Evolutionary conservation across 2,888 invertebrate genomes (phyloP).

Genomic region (Amphipoea lucens): DNA sequence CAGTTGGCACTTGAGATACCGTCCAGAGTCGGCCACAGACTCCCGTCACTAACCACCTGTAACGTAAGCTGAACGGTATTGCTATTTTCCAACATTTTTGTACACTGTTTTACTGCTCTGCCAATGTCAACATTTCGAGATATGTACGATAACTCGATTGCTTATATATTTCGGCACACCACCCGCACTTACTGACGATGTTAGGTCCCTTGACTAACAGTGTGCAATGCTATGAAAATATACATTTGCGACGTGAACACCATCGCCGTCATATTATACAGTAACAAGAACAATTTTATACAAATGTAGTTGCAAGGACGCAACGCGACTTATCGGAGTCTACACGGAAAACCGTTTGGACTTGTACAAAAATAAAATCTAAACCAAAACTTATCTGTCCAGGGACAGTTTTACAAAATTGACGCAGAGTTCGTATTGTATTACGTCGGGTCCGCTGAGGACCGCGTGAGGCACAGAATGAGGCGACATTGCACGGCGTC

Average conservation of each 20-base stretch:
- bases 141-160: slow-evolving; percentile 60
- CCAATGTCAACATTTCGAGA: slow-evolving; percentile 61
- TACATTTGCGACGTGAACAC: slow-evolving; percentile 59
- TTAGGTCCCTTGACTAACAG: slow-evolving; percentile 58
- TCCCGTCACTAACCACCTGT: slow-evolving; percentile 59
- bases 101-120: slow-evolving; percentile 64
- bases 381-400: slow-evolving; percentile 63
- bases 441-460: slow-evolving; percentile 57
- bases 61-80: slow-evolving; percentile 57
- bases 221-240: slow-evolving; percentile 56
- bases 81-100: slow-evolving; percentile 63
- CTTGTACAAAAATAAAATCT: slow-evolving; percentile 65
- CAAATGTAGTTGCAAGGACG: slow-evolving; percentile 59
- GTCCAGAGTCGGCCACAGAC: slow-evolving; percentile 48
- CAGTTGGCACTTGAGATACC: slow-evolving; percentile 35
- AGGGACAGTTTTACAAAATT: slow-evolving; percentile 63
- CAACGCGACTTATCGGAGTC: slow-evolving; percentile 64
- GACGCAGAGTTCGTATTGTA: slow-evolving; percentile 64
- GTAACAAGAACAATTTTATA: slow-evolving; percentile 63
- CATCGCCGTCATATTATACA: slow-evolving; percentile 60
- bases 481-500: slow-evolving; percentile 60
- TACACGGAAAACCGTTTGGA: slow-evolving; percentile 62
- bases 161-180: slow-evolving; percentile 60
- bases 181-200: slow-evolving; percentile 58
- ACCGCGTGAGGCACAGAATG: slow-evolving; percentile 61